Evolutionary conservation across 2,113 vertebrate genomes (phyloP), one percentile per base, ranked within the genome.

Genomic region (Calidris pugnax): DNA sequence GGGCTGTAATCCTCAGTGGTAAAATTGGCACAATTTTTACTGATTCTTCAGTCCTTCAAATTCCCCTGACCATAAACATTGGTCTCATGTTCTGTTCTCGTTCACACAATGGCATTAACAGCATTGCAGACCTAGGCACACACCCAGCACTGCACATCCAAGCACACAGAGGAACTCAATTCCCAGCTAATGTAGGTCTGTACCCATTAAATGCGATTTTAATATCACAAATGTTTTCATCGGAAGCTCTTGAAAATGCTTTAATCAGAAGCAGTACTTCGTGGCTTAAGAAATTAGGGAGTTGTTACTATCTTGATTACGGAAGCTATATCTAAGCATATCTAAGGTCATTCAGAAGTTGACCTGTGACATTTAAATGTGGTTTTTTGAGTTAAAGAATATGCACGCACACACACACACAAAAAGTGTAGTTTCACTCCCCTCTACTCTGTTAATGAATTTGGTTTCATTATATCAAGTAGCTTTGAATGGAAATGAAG

Each of bases 21-120:
- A 91, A 91, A 89, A 60, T 11, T 85, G 85, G 50, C 72, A 73
- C 13, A 35, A 28, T 82, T 95, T 95, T 93, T 69, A 72, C 35
- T 21, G 28, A 55, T 64, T 73, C 82, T 87, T 85, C 50, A 73
- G 22, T 50, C 33, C n/a, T 90, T 66, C 1, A 0, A 37, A 91
- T 76, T 80, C 45, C 43, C 53, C 87, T 71, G 77, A 67, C 60
- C 48, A 62, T 48, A 76, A 94, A 60, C 27, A 74, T 6, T n/a
- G 28, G 50, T 28, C 28, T 94, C 21, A 2, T 48, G n/a, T 67
- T 85, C 74, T 91, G 53, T n/a, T 67, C 19, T 51, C 35, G 7
- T 35, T 63, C 33, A 56, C 3, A 1, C 50, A 62, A 51, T 18
- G 21, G 60, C 64, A 63, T 43, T 68, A 85, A 37, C 16, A 88